Conservation (phyloP, 2,797 vertebrate species). For the Mareca strepera region DNA sequence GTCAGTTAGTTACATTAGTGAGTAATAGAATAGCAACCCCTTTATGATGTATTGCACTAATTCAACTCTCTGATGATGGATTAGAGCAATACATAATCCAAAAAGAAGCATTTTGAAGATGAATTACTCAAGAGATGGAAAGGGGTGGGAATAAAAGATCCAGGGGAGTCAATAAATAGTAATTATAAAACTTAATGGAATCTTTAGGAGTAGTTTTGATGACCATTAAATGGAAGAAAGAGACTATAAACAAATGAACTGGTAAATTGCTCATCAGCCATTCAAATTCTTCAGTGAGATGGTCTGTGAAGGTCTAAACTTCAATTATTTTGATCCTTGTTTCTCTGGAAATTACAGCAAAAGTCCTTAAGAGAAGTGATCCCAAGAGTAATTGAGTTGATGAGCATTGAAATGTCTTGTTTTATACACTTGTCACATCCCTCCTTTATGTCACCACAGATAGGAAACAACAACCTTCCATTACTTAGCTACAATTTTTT, state of each 20-base stretch:
- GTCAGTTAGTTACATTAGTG: background rate
- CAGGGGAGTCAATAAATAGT: background rate
- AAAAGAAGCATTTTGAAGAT: slow-evolving; percentile 13
- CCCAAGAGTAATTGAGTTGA: background rate
- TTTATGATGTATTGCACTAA: background rate
- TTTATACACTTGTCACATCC: background rate
- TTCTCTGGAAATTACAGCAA: background rate
- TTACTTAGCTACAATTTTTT: background rate
- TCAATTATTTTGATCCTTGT: background rate
- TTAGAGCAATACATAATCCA: background rate
- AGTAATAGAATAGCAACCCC: background rate
- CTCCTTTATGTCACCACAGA: background rate
- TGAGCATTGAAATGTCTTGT: background rate
- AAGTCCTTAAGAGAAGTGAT: background rate
- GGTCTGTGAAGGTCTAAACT: background rate
- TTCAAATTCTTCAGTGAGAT: background rate
- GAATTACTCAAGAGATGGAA: background rate
- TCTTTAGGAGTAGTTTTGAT: slow-evolving; percentile 18
- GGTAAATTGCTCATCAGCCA: background rate
- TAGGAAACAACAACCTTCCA: background rate
- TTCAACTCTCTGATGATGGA: background rate
- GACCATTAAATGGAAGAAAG: background rate
- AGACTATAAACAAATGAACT: background rate
- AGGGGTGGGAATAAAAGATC: background rate
- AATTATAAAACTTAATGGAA: slow-evolving; percentile 19